These are phyloP conservation scores for Neosilurus hyrtlii DNA, from an alignment of 2,797 vertebrate genomes.

Conservation along the genomic window DNA sequence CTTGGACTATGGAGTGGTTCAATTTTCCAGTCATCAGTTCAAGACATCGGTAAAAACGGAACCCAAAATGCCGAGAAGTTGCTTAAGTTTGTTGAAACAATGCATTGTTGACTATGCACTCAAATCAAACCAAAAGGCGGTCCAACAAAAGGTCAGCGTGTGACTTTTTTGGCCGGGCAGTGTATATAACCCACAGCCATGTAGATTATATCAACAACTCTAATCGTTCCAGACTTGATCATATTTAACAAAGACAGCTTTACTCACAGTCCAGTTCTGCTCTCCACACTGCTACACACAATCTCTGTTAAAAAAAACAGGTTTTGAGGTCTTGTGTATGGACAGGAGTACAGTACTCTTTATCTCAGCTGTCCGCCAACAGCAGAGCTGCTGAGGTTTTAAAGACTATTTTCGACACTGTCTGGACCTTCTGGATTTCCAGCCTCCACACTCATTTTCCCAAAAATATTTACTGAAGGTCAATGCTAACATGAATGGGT, in stretches of 20 bases:
- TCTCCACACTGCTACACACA: neutral
- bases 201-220: neutral
- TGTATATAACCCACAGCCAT: neutral
- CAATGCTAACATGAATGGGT: neutral
- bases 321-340: neutral
- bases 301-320: neutral
- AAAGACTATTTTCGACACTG: slow-evolving; percentile 13
- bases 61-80: no score
- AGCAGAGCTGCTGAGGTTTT: neutral
- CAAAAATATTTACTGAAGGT: neutral
- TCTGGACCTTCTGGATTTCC: neutral
- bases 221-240: neutral
- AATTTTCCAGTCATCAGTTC: no score
- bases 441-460: neutral
- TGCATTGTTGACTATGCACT: no score
- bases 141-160: no score
- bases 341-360: slow-evolving; percentile 1
- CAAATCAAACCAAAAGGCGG: no score
- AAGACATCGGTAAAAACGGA: no score
- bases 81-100: no score
- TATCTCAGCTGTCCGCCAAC: neutral
- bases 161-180: no score
- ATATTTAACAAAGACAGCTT: neutral
- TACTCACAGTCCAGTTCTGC: neutral
- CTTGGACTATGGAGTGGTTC: no score